Evolutionary conservation across 92 coral and sea anemone species (phyloP).

Genomic region (Anthopleura xanthogrammica): DNA sequence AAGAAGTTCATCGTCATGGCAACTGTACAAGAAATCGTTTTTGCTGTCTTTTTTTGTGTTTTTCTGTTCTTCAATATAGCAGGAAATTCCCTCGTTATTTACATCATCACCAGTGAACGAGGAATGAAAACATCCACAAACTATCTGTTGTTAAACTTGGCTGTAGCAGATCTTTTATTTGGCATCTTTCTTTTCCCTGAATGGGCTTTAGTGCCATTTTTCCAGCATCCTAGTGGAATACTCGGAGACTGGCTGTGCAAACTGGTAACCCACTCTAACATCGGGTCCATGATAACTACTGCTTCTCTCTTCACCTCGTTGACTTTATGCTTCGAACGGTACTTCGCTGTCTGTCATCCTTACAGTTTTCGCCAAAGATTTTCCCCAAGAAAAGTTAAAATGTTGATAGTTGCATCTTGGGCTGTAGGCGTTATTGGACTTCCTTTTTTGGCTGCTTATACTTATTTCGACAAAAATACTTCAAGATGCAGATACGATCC

Average conservation of each 20-base stretch:
- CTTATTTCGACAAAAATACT: background rate
- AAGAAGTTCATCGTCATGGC: too few relatives aligned
- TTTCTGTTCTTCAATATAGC: too few relatives aligned
- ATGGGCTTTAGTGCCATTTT: background rate
- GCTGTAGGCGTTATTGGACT: background rate
- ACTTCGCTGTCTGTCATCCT: conserved; percentile 22
- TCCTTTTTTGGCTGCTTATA: background rate
- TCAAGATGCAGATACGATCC: too few relatives aligned
- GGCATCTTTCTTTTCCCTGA: conserved; percentile 6
- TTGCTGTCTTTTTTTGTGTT: background rate
- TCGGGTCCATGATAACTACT: too few relatives aligned
- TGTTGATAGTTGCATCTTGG: too few relatives aligned
- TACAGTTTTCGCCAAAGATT: conserved; percentile 9
- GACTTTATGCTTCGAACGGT: conserved; percentile 3
- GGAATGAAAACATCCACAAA: too few relatives aligned
- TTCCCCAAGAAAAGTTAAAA: background rate
- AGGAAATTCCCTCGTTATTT: conserved; percentile 11
- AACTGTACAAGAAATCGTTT: background rate
- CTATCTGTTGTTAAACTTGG: background rate
- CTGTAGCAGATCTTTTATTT: background rate
- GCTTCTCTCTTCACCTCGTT: background rate
- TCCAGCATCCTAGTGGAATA: too few relatives aligned
- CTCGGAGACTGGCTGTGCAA: too few relatives aligned
- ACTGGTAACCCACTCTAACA: too few relatives aligned
- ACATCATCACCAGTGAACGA: background rate